Conservation (phyloP, 2,888 invertebrate species). For the Hololepta plana region DNA sequence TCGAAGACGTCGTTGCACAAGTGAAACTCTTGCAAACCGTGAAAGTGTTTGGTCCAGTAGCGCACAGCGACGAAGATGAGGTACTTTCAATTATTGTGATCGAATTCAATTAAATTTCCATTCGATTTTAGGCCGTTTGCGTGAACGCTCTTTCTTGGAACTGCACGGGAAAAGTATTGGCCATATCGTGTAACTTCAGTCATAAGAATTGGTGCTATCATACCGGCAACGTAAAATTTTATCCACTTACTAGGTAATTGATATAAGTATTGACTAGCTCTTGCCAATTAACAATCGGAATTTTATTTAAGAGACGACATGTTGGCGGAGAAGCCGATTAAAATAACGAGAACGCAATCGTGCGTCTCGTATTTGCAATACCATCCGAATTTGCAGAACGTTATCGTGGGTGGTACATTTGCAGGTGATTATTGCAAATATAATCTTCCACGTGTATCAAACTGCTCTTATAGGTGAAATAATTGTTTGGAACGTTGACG, state of each 20-base stretch:
- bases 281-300: background rate
- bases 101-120: slow-evolving; percentile 4
- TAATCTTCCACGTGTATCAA: slow-evolving; percentile 3
- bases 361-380: slow-evolving; percentile 29
- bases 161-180: slow-evolving; percentile 23
- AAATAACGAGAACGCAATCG: slow-evolving; percentile 19
- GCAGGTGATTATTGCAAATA: slow-evolving; percentile 16
- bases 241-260: slow-evolving; percentile 18
- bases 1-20: slow-evolving; percentile 13
- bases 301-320: slow-evolving; percentile 16
- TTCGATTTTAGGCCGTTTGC: slow-evolving; percentile 10
- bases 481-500: slow-evolving; percentile 21
- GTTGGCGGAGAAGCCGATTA: slow-evolving; percentile 17
- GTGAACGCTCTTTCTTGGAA: slow-evolving; percentile 24
- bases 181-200: slow-evolving; percentile 18
- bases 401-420: slow-evolving; percentile 29
- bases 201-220: slow-evolving; percentile 28
- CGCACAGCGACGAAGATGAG: no score
- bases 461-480: slow-evolving; percentile 14
- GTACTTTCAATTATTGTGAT: no score
- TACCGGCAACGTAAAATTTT: slow-evolving; percentile 19
- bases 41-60: slow-evolving; percentile 12
- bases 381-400: slow-evolving; percentile 29
- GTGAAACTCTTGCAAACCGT: slow-evolving; percentile 19
- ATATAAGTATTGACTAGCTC: background rate